Evolutionary conservation across 2,113 vertebrate genomes (phyloP).

Genomic region (pig (Sus scrofa)): DNA sequence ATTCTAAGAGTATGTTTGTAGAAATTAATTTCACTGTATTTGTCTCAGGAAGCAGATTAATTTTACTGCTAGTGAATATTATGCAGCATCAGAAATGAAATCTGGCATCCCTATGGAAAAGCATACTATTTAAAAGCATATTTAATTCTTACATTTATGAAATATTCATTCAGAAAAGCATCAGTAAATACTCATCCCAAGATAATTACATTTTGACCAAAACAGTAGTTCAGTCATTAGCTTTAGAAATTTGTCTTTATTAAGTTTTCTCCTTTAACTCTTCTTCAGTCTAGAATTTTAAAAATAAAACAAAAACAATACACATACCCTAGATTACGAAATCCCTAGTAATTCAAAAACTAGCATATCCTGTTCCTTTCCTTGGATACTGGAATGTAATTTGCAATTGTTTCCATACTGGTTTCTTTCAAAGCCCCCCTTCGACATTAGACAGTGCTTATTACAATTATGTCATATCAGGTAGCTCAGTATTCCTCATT

Average conservation of each 20-base stretch:
- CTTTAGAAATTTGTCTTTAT: neutral
- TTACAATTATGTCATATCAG: neutral
- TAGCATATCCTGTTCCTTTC: neutral
- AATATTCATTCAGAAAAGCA: neutral
- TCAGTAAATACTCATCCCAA: neutral
- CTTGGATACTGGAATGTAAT: neutral
- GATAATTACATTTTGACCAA: neutral
- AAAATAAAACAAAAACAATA: neutral
- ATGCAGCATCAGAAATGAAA: conserved; percentile 10
- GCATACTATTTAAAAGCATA: neutral
- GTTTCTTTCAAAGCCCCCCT: neutral
- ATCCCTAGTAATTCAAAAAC: neutral
- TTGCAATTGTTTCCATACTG: neutral
- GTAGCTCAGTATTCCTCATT: neutral
- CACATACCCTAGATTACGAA: neutral
- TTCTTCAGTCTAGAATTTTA: neutral
- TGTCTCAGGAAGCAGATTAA: neutral
- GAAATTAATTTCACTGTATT: conserved; percentile 24
- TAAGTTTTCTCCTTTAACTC: neutral
- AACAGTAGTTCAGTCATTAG: neutral
- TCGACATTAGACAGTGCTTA: neutral
- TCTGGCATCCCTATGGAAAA: neutral
- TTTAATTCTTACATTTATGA: neutral
- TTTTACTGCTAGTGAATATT: conserved; percentile 18
- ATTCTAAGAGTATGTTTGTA: neutral